Conservation (phyloP, 2,888 invertebrate genomes). For the Chouioia cunea region DNA sequence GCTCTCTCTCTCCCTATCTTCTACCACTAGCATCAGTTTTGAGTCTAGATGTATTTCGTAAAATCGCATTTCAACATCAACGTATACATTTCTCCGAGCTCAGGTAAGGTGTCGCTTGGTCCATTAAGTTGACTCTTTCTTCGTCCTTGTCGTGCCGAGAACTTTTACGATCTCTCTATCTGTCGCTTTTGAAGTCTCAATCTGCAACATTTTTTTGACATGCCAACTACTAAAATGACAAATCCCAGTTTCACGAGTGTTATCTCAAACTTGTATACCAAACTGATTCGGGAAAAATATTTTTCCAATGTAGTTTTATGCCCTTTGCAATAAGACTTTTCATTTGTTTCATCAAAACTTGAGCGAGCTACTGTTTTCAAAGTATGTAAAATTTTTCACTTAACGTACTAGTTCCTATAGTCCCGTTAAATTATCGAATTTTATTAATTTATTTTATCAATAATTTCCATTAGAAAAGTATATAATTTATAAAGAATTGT, state of each 20-base stretch:
- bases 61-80: conserved; percentile 29
- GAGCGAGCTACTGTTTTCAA: too few species aligned
- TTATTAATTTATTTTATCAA: too few species aligned
- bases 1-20: background rate
- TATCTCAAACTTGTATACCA: too few species aligned
- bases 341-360: too few species aligned
- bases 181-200: conserved; percentile 15
- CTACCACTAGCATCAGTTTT: background rate
- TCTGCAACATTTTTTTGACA: conserved; percentile 25
- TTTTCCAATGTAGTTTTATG: too few species aligned
- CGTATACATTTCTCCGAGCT: background rate
- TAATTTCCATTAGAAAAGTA: too few species aligned
- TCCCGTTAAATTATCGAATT: too few species aligned
- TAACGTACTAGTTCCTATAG: too few species aligned
- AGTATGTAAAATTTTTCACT: too few species aligned
- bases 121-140: conserved; percentile 24
- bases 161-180: background rate
- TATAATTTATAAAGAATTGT: too few species aligned
- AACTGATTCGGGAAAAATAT: too few species aligned
- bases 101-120: conserved; percentile 17
- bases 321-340: too few species aligned
- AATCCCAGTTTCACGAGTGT: conserved; percentile 1
- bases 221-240: conserved; percentile 8
- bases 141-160: background rate
- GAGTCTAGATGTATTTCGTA: background rate